Percentiles rank a stretch among this genome's conserved stretches.
These are phyloP conservation scores for Drosophila lowei DNA, from an alignment of 1,140 invertebrate species.

Conservation along the genomic window DNA sequence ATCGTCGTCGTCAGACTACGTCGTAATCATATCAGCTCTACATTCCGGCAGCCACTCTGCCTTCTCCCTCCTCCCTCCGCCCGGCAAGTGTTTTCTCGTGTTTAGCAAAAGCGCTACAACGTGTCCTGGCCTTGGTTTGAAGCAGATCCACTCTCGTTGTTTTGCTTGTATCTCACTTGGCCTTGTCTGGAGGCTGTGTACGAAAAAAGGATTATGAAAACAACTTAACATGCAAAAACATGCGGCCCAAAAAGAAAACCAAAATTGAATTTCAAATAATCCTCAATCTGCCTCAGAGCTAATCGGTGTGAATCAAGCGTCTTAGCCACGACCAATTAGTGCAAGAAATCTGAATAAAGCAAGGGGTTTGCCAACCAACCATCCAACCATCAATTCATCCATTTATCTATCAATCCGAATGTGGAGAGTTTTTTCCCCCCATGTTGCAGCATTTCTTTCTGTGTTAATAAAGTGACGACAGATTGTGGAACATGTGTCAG, in stretches of 20 bases:
- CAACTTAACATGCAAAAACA: slow-evolving; percentile 2
- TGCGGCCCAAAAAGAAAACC: slow-evolving; percentile 7
- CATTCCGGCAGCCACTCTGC: slow-evolving; percentile 43
- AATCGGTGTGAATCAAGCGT: slow-evolving; percentile 14
- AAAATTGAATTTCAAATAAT: slow-evolving; percentile 30
- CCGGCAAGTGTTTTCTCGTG: slow-evolving; percentile 38
- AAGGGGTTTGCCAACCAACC: too few relatives aligned
- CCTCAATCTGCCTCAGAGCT: slow-evolving; percentile 19
- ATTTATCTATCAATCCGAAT: neutral
- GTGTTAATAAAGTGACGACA: slow-evolving; percentile 38
- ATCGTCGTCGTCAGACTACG: slow-evolving; percentile 21
- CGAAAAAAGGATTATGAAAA: slow-evolving; percentile 24
- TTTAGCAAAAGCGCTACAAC: slow-evolving; percentile 34
- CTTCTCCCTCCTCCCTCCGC: neutral
- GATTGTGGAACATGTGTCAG: slow-evolving; percentile 23
- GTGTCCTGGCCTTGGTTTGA: slow-evolving; percentile 21
- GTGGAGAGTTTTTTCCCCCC: neutral
- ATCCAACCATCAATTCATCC: too few relatives aligned
- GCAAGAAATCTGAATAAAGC: neutral
- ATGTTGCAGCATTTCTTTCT: too few relatives aligned
- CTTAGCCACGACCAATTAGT: neutral
- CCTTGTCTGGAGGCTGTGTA: slow-evolving; percentile 9
- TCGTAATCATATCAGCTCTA: slow-evolving; percentile 67
- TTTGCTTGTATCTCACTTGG: slow-evolving; percentile 21
- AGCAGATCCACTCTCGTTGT: slow-evolving; percentile 13